Conservation (phyloP, 37 sponge, comb jelly and placozoan genomes). For the Mnemiopsis leidyi region DNA sequence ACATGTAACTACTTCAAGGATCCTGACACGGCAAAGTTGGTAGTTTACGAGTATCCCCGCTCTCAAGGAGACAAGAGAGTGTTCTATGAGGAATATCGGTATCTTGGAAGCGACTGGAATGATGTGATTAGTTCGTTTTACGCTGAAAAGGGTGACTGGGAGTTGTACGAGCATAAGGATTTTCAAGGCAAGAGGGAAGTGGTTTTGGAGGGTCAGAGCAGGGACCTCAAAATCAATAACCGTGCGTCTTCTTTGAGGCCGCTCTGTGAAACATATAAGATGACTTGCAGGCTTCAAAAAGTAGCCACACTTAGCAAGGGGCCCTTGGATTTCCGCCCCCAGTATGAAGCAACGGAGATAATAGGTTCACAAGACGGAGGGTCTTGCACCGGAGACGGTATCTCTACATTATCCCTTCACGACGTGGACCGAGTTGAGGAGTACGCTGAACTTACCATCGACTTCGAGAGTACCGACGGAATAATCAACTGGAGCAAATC, state of each 20-base stretch:
- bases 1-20: not conserved
- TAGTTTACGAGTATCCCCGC: not conserved
- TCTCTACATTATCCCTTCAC: too few species aligned
- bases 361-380: not conserved
- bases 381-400: too few species aligned
- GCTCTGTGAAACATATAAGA: not conserved
- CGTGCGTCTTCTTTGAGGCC: not conserved
- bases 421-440: too few species aligned
- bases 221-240: not conserved
- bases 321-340: not conserved
- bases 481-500: too few species aligned
- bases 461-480: too few species aligned
- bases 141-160: not conserved
- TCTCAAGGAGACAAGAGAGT: not conserved
- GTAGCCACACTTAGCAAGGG: not conserved
- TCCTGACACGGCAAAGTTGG: not conserved
- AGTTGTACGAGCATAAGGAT: not conserved
- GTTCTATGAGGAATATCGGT: not conserved
- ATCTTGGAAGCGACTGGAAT: not conserved
- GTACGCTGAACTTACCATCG: too few species aligned
- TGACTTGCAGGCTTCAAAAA: not conserved
- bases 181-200: not conserved
- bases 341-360: not conserved
- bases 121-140: not conserved
- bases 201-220: not conserved